A percentile compares a stretch with the other conserved stretches of the same genome.
Conservation (phyloP, 2,797 vertebrate species). For the Echiichthys vipera region DNA sequence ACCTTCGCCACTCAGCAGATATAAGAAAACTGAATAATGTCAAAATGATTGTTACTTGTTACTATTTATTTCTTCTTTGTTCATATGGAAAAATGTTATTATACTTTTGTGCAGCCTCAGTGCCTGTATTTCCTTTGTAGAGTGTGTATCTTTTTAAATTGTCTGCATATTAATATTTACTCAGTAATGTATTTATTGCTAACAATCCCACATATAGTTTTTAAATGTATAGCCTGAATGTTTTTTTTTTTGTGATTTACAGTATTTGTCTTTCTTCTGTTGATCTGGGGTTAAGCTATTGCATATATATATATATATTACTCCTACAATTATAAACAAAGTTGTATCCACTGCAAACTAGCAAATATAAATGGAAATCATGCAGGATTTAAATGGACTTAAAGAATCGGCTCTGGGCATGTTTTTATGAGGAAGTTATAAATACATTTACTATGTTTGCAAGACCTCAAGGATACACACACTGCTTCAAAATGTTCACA, state of each 20-base stretch:
- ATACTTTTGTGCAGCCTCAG: background rate
- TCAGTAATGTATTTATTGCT: background rate
- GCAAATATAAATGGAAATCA: too few relatives aligned
- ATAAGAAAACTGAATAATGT: background rate
- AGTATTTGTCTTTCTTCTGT: background rate
- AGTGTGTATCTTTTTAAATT: background rate
- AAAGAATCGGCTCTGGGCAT: background rate
- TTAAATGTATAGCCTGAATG: background rate
- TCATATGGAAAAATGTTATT: background rate
- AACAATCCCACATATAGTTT: background rate
- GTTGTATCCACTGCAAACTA: too few relatives aligned
- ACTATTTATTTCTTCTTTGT: background rate
- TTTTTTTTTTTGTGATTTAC: background rate
- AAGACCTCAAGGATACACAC: too few relatives aligned
- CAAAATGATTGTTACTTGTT: background rate
- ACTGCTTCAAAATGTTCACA: background rate
- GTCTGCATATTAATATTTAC: background rate
- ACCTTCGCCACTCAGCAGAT: background rate
- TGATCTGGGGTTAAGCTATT: background rate
- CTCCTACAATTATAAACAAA: too few relatives aligned
- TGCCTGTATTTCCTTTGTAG: too few relatives aligned
- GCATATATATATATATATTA: too few relatives aligned
- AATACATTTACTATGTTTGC: background rate
- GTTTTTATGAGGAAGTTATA: background rate
- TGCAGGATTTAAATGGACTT: background rate